phyloP scores from a whole-genome alignment of 2,797 vertebrate species.

The Cuniculus paca region DNA sequence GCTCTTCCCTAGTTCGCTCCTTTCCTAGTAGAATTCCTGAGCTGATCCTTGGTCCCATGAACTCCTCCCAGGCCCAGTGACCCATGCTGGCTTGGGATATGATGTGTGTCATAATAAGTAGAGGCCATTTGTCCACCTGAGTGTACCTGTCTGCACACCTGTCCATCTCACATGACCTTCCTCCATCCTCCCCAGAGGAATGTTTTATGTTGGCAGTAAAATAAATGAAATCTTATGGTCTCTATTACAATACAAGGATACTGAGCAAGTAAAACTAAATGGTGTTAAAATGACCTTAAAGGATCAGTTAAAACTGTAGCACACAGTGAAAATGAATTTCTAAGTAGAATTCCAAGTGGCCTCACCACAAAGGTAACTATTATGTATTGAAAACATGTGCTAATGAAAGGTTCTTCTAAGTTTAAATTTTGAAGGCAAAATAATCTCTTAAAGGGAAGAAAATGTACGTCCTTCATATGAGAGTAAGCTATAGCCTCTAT shows the following conservation, averaged over 20 bases:
- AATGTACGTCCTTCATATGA: neutral
- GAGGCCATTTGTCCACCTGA: neutral
- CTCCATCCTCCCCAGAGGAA: neutral
- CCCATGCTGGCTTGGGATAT: neutral
- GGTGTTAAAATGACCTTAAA: neutral
- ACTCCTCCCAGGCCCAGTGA: too few species aligned
- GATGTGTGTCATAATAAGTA: neutral
- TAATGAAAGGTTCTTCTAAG: neutral
- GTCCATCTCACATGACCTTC: neutral
- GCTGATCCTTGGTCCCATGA: neutral
- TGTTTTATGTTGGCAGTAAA: neutral
- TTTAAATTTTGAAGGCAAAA: conserved; percentile 24
- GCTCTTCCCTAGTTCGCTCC: neutral
- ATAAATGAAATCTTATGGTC: neutral
- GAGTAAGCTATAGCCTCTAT: neutral
- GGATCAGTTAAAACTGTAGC: neutral
- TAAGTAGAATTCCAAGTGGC: neutral
- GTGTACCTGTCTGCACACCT: neutral
- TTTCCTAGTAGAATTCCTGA: neutral
- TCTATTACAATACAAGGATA: neutral
- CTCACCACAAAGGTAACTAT: neutral
- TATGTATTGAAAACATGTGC: neutral
- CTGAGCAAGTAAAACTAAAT: neutral
- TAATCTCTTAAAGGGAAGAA: neutral
- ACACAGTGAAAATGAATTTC: conserved; percentile 28